Evolutionary conservation across 2,888 invertebrate species (phyloP).

Genomic region (Philereme vetulata): DNA sequence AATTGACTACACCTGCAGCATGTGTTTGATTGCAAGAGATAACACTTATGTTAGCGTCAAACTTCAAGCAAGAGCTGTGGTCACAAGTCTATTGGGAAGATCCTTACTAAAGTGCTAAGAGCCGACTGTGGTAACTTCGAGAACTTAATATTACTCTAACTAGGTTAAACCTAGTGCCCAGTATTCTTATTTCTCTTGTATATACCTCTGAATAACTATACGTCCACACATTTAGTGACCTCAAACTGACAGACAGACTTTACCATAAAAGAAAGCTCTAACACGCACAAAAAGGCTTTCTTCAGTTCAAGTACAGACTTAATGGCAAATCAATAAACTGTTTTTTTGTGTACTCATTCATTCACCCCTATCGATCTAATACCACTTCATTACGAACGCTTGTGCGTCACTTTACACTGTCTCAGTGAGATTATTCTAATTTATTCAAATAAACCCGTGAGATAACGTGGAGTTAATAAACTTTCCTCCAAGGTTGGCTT

Average conservation of each 20-base stretch:
- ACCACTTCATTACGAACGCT: constrained; percentile 14
- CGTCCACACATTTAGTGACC: not conserved
- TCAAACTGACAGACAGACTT: not conserved
- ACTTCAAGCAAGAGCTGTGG: not conserved
- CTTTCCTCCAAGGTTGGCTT: constrained; percentile 12
- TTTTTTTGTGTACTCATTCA: constrained; percentile 23
- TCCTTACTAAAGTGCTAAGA: not conserved
- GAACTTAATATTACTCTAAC: not conserved
- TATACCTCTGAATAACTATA: not conserved
- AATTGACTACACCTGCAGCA: not conserved
- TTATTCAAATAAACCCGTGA: constrained; percentile 22
- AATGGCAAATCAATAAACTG: constrained; percentile 25
- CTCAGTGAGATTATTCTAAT: constrained; percentile 20
- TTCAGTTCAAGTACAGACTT: constrained; percentile 15
- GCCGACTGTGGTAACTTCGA: not conserved
- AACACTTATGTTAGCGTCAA: not conserved
- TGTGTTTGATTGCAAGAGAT: not conserved
- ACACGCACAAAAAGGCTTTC: constrained; percentile 10
- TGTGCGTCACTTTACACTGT: constrained; percentile 13
- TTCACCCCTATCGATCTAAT: constrained; percentile 24
- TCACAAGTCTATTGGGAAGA: not conserved
- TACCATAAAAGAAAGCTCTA: constrained; percentile 5
- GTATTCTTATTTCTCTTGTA: not conserved
- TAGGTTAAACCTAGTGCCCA: not conserved
- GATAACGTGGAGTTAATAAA: constrained; percentile 20